Evolutionary conservation across 2,113 vertebrate genomes (phyloP).

Genomic region (Reinhardtius hippoglossoides): DNA sequence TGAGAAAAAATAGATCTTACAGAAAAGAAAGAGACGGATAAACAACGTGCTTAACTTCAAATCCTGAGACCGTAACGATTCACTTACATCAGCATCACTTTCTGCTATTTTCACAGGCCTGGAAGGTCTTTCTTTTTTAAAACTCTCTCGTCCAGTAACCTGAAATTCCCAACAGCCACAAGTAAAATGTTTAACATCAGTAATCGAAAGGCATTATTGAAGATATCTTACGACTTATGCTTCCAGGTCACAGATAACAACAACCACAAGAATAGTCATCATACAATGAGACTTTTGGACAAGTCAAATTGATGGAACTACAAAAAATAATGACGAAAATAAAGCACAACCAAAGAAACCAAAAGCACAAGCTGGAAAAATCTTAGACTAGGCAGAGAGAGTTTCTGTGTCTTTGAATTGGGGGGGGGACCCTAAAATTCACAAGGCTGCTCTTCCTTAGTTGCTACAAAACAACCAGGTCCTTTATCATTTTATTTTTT

Average conservation of each 20-base stretch:
- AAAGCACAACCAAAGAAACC: not conserved
- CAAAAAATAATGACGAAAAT: slow-evolving; percentile 6
- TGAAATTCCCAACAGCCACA: slow-evolving; percentile 75
- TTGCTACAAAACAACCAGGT: slow-evolving; percentile 7
- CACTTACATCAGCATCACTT: slow-evolving; percentile 95
- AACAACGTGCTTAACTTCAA: slow-evolving; percentile 52
- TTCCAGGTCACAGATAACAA: slow-evolving; percentile 16
- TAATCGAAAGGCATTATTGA: not conserved
- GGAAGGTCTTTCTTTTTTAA: slow-evolving; percentile 88
- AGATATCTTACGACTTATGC: not conserved
- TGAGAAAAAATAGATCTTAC: slow-evolving; percentile 47
- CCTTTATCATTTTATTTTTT: not conserved
- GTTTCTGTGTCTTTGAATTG: slow-evolving; percentile 25
- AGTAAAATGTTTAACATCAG: slow-evolving; percentile 31
- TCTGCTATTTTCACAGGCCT: slow-evolving; percentile 96
- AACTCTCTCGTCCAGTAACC: slow-evolving; percentile 90
- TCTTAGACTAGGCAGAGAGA: not conserved
- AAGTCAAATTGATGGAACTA: slow-evolving; percentile 31
- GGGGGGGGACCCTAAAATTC: slow-evolving; percentile 9
- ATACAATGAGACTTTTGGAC: slow-evolving; percentile 19
- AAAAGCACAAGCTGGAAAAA: slow-evolving; percentile 20
- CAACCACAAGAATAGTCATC: slow-evolving; percentile 18
- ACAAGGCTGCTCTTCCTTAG: slow-evolving; percentile 64
- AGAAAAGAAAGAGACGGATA: slow-evolving; percentile 39
- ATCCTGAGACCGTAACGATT: slow-evolving; percentile 39